These are phyloP conservation scores for Notodonta ziczac DNA, from an alignment of 2,888 invertebrate genomes.

Conservation along the genomic window DNA sequence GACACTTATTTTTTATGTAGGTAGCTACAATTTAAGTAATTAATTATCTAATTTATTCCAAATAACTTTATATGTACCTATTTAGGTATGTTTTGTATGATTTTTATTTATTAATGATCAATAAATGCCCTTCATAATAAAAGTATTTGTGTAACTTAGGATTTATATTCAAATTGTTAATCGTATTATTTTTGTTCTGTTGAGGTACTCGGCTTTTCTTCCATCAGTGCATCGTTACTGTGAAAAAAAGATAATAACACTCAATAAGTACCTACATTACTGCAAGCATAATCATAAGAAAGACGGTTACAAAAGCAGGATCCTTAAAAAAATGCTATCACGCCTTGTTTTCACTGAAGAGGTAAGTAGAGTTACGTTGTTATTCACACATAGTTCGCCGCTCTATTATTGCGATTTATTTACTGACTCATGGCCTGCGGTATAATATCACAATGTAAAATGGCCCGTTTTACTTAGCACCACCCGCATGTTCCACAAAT, in stretches of 20 bases:
- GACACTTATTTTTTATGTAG: too few species aligned
- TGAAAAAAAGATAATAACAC: slow-evolving; percentile 6
- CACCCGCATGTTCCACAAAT: too few species aligned
- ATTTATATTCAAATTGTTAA: not conserved
- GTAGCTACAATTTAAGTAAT: too few species aligned
- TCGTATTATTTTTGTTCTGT: not conserved
- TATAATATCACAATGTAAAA: too few species aligned
- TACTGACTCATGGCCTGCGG: too few species aligned
- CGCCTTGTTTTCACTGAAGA: not conserved
- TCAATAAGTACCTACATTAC: not conserved
- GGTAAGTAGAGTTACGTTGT: not conserved
- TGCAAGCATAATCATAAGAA: too few species aligned
- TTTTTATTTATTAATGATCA: not conserved
- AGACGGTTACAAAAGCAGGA: not conserved
- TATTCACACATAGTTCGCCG: too few species aligned
- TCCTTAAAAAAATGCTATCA: not conserved
- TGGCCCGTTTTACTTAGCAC: too few species aligned
- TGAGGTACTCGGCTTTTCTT: not conserved
- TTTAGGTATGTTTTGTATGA: not conserved
- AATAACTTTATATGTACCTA: not conserved
- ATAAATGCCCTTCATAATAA: not conserved
- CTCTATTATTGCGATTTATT: too few species aligned
- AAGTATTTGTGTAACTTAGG: not conserved
- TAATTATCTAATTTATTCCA: too few species aligned
- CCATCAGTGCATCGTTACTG: slow-evolving; percentile 11